phyloP scores from a whole-genome alignment of 1,140 invertebrate genomes.

The Hesperophylax magnus region DNA sequence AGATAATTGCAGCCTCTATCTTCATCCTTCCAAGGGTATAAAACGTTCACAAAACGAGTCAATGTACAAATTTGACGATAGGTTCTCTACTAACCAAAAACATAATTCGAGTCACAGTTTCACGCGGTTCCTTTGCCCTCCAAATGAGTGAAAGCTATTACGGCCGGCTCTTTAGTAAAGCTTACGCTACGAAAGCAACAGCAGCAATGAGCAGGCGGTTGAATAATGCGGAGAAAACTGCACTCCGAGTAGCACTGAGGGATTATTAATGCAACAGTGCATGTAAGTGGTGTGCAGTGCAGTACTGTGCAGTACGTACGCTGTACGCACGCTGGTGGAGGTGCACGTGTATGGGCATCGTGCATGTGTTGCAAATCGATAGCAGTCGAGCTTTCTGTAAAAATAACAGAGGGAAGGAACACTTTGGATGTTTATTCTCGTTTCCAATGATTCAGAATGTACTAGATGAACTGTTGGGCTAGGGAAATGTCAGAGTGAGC shows the following conservation, averaged over 20 bases:
- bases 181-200: not conserved
- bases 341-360: not conserved
- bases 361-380: constrained; percentile 1
- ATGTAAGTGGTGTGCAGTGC: no score
- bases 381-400: not conserved
- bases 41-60: no score
- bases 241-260: not conserved
- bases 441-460: no score
- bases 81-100: no score
- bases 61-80: no score
- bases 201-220: not conserved
- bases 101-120: no score
- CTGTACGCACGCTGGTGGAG: not conserved
- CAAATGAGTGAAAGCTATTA: constrained; percentile 1
- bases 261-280: constrained; percentile 9
- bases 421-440: not conserved
- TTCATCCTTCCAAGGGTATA: no score
- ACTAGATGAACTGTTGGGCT: no score
- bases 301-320: no score
- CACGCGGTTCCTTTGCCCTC: not conserved
- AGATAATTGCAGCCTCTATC: no score
- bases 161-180: not conserved
- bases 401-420: constrained; percentile 1
- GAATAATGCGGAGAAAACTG: not conserved
- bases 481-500: no score